Conservation (phyloP, 92 coral and sea anemone genomes). For the Parazoanthus darwini region DNA sequence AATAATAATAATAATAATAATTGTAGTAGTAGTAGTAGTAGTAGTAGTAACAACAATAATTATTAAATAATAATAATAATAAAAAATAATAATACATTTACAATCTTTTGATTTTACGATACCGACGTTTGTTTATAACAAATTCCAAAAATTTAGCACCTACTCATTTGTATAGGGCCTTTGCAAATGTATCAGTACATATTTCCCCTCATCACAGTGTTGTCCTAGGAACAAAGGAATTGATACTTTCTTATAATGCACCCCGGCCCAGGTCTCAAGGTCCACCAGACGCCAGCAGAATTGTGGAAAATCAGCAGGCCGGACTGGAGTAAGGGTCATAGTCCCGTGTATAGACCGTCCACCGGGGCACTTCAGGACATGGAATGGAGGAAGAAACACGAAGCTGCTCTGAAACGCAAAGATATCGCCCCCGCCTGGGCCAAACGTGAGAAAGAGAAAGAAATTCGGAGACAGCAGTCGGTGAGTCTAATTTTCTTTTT, state of each 20-base stretch:
- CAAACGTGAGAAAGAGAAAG: constrained; percentile 26
- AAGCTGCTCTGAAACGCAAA: constrained; percentile 30
- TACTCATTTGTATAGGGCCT: too few relatives aligned
- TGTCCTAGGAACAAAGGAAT: too few relatives aligned
- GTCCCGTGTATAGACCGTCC: constrained; percentile 29
- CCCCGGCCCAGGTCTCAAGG: neutral
- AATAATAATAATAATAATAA: too few relatives aligned
- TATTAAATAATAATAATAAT: too few relatives aligned
- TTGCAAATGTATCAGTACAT: too few relatives aligned
- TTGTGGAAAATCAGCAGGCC: constrained; percentile 30
- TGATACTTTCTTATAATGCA: neutral
- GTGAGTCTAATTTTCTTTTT: neutral
- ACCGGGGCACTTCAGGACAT: constrained; percentile 10
- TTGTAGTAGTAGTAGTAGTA: too few relatives aligned
- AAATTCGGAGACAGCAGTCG: constrained; percentile 16
- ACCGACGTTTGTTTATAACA: too few relatives aligned
- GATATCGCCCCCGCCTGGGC: constrained; percentile 37
- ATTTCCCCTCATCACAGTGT: too few relatives aligned
- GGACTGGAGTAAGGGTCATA: constrained; percentile 38
- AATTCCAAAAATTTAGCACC: too few relatives aligned
- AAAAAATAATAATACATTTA: too few relatives aligned
- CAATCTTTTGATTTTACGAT: too few relatives aligned
- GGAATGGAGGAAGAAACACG: constrained; percentile 31
- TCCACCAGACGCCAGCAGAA: constrained; percentile 3
- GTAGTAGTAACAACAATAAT: too few relatives aligned